Base-by-base conservation (phyloP, 2,888 invertebrate species). In the Perithous albicinctus region DNA sequence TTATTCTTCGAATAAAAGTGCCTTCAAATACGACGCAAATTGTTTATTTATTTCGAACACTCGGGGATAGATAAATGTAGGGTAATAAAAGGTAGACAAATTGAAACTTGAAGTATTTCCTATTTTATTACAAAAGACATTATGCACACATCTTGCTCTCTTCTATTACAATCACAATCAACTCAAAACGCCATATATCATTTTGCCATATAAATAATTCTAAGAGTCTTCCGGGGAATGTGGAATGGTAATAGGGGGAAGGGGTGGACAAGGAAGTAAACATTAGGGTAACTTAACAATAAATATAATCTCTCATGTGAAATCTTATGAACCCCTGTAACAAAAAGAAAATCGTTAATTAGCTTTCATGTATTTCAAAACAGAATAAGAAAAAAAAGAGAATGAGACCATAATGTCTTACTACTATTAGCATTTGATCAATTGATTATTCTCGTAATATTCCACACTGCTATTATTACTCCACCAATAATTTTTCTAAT, bases 261-360 rank as follows among this genome's bases (percentile, higher is more conserved):
- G 72, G 43, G 75, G 63, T 69, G 78, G 59, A 59, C 75, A 56
- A 67, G 85, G 82, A 86, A 85, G 85, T 88, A 86, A 85, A 63
- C 85, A 84, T 87, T 56, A 86, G 82, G 78, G 72, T 76, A 74
- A 73, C 86, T 86, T 85, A 86, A 86, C 85, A 74, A 86, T 87
- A 87, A 87, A 86, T 82, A 84, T 80, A 82, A 83, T 87, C 77
- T 46, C 54, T 59, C 48, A 18, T 54, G 35, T 66, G 64, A 59
- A 75, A 48, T 61, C 80, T 91, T 91, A 91, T 82, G 91, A 91
- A 69, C 91, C 91, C 84, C 91, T 91, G 89, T 43, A 89, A 91
- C 67, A 83, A 63, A 78, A 73, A 84, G 61, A 43, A 72, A 69
- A 38, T 2, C 8, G 46, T 61, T 4, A 29, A 46, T 76, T 15